Base-by-base conservation (phyloP, 2,888 invertebrate genomes). In the Drosophila paramelanica region DNA sequence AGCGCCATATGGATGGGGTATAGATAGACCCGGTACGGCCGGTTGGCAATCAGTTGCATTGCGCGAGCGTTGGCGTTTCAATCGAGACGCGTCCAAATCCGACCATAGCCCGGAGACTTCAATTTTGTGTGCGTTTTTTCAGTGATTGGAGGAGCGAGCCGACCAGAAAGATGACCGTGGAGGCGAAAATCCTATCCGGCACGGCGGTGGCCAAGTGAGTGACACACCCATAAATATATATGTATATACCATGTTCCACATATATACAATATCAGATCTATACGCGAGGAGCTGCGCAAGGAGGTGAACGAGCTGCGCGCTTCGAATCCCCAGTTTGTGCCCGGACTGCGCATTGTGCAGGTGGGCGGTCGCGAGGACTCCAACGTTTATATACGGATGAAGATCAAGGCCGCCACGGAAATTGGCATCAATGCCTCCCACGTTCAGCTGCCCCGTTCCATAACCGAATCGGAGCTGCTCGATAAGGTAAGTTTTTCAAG, bases 351-450 rank as follows among this genome's bases (percentile, higher is more conserved):
- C 23, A 98, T 99, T 90, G 96, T 99, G 46, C 96, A 99, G 94
- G 99, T 99, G 68, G 99, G 99, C 11, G 96, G 96, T 1, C 94
- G 99, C 1, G 98, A 98, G 92, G 99, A 99, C 93, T 99, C 99
- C 46, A 99, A 99, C 93, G 98, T 99, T 5, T 99, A 99, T 93
- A 99, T 99, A 90, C 94, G 97, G 38, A 98, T 97, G 96, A 99
- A 99, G 93, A 94, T 98, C 61, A 97, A 96, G 92, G 97, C 98
- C 0, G 99, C 99, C 0, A 94, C 93, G 56, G 97, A 97, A 83
- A 97, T 99, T 81, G 99, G 99, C 25, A 97, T 99, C 55, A 92
- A 93, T 23, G 97, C 97, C 0, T 94, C 95, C 45, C 98, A 98
- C 91, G 93, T 98, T 3, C 94, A 96, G 77, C 93, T 99, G 74